Percentiles rank a stretch among this genome's conserved stretches.
These are phyloP conservation scores for Siniperca knerii DNA, from an alignment of 2,113 vertebrate genomes.

Conservation along the genomic window DNA sequence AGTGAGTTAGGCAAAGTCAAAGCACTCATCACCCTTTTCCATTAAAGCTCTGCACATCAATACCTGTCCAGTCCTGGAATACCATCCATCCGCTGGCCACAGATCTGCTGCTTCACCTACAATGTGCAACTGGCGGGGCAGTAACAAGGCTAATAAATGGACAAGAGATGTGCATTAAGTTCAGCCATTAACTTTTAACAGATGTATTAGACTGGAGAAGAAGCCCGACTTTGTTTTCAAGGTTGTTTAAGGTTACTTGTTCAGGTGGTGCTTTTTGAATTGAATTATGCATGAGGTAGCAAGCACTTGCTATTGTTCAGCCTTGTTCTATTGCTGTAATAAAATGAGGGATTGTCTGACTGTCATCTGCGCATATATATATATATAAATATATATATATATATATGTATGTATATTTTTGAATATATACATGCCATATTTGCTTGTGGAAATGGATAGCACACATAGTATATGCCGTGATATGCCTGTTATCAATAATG, in stretches of 20 bases:
- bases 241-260: conserved; percentile 80
- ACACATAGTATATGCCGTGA: not conserved
- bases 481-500: conserved; percentile 38
- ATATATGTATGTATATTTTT: not conserved
- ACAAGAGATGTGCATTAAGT: conserved; percentile 71
- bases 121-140: conserved; percentile 39
- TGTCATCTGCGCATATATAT: conserved; percentile 3
- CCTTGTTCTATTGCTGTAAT: conserved; percentile 38
- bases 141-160: conserved; percentile 75
- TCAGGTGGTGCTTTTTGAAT: conserved; percentile 56
- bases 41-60: conserved; percentile 73
- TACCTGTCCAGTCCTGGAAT: conserved; percentile 58
- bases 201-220: conserved; percentile 57
- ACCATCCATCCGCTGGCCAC: conserved; percentile 35
- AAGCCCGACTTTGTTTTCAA: conserved; percentile 74
- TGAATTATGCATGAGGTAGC: conserved; percentile 68
- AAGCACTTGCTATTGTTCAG: conserved; percentile 36
- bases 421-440: conserved; percentile 5
- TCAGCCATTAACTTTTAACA: conserved; percentile 76
- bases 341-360: conserved; percentile 45
- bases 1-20: conserved; percentile 73
- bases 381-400: not conserved
- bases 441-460: conserved; percentile 33
- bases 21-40: conserved; percentile 73
- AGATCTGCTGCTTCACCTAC: conserved; percentile 44